These are phyloP conservation scores for Clitarchus hookeri DNA, from an alignment of 2,888 invertebrate species.

Conservation along the genomic window DNA sequence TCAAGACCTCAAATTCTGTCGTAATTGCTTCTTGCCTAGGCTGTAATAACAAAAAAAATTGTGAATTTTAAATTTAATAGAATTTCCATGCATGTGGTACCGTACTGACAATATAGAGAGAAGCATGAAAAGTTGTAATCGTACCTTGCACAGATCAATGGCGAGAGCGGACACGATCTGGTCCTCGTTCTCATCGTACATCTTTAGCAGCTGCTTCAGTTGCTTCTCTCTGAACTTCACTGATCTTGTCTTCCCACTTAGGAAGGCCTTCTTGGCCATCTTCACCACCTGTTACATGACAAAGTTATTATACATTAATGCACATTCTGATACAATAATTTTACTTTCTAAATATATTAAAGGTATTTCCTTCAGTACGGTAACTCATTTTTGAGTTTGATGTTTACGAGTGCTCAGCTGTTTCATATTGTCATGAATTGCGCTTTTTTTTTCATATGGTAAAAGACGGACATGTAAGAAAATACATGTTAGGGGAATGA, in stretches of 20 bases:
- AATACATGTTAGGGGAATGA: too few relatives aligned
- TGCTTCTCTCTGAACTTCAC: slow-evolving; percentile 82
- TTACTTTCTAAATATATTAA: background rate
- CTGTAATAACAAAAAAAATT: slow-evolving; percentile 51
- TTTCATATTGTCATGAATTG: too few relatives aligned
- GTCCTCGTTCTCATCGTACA: slow-evolving; percentile 79
- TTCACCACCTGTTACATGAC: slow-evolving; percentile 23
- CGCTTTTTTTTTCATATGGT: too few relatives aligned
- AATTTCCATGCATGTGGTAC: background rate
- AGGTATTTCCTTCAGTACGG: too few relatives aligned
- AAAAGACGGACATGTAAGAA: too few relatives aligned
- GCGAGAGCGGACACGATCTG: slow-evolving; percentile 75
- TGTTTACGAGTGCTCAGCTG: too few relatives aligned
- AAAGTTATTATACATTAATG: background rate
- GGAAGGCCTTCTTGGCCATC: slow-evolving; percentile 18
- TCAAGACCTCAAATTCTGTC: slow-evolving; percentile 77
- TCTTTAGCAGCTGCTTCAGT: slow-evolving; percentile 70
- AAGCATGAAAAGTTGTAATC: background rate
- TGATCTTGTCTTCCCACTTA: slow-evolving; percentile 73
- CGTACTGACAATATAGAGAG: background rate
- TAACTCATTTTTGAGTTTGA: too few relatives aligned
- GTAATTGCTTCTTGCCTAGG: slow-evolving; percentile 76
- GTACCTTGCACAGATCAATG: slow-evolving; percentile 73
- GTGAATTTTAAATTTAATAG: background rate
- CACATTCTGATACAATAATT: background rate